Evolutionary conservation across 2,113 vertebrate species (phyloP).

Genomic region (Mionectes macconnelli): DNA sequence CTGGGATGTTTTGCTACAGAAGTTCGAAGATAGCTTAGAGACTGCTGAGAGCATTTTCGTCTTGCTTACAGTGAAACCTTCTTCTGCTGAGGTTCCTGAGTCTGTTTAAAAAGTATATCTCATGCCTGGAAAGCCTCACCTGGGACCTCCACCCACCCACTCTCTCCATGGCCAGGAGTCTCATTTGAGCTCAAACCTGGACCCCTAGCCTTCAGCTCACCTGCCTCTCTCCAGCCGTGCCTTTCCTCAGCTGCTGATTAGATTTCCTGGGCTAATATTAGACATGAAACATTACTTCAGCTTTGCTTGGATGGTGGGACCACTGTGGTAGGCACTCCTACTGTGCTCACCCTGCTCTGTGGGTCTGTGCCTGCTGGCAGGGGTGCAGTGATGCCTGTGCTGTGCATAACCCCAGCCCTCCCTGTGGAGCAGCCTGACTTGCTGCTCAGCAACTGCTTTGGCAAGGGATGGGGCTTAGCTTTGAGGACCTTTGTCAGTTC

Average conservation of each 20-base stretch:
- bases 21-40: neutral
- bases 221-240: neutral
- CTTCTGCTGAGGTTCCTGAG: neutral
- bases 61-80: neutral
- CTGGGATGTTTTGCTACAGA: conserved; percentile 27
- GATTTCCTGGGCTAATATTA: neutral
- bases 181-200: neutral
- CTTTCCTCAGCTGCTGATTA: neutral
- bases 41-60: neutral
- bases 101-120: neutral
- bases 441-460: neutral
- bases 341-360: neutral
- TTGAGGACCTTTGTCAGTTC: neutral
- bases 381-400: neutral
- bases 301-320: neutral
- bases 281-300: neutral
- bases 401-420: neutral
- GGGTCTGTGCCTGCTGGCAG: neutral
- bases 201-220: neutral
- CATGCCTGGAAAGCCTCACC: neutral
- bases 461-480: neutral
- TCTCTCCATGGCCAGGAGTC: neutral
- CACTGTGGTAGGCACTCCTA: neutral
- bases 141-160: neutral
- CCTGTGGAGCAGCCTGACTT: neutral